These are phyloP conservation scores for Diarsia dahlii DNA, from an alignment of 2,888 invertebrate genomes.

Conservation along the genomic window DNA sequence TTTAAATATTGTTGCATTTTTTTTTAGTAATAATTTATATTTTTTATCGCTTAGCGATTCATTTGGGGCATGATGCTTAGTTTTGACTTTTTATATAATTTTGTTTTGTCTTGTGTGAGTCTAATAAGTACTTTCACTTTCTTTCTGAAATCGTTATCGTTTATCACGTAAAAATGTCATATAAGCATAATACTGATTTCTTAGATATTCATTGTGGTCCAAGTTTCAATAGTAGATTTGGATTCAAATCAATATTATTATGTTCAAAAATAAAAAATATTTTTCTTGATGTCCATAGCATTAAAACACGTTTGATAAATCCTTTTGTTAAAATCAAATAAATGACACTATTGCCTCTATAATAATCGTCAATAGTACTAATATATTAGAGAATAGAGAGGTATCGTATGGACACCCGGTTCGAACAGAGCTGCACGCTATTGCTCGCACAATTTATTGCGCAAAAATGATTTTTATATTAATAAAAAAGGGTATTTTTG, in stretches of 20 bases:
- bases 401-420: too few relatives aligned
- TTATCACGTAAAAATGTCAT: background rate
- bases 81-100: background rate
- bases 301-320: constrained; percentile 1
- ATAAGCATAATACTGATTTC: background rate
- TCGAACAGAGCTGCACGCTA: too few relatives aligned
- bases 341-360: background rate
- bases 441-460: too few relatives aligned
- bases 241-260: background rate
- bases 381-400: too few relatives aligned
- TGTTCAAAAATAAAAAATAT: background rate
- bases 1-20: background rate
- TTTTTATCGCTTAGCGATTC: background rate
- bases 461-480: too few relatives aligned
- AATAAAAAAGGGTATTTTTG: too few relatives aligned
- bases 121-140: too few relatives aligned
- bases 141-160: background rate
- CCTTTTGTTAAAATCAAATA: background rate
- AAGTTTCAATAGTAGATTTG: background rate
- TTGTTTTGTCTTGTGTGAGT: too few relatives aligned
- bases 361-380: too few relatives aligned
- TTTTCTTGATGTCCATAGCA: background rate
- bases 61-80: background rate
- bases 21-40: background rate
- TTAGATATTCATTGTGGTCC: background rate